A percentile compares a stretch with the other conserved stretches of the same genome.
These are phyloP conservation scores for Otus scops DNA, from an alignment of 2,797 vertebrate genomes.

Conservation along the genomic window DNA sequence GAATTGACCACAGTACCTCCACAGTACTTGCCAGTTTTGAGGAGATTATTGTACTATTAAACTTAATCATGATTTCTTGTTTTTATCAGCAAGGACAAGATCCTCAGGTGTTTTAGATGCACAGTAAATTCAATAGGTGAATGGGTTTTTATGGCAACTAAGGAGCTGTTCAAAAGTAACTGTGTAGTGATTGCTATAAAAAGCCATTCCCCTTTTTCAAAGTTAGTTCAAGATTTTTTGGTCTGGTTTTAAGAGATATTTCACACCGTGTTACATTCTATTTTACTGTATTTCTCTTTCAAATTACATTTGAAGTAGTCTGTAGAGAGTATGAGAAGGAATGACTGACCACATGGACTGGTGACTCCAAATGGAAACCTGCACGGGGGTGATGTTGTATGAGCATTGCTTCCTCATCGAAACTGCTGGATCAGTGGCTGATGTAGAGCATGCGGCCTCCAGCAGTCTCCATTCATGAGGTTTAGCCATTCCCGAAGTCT, in stretches of 20 bases:
- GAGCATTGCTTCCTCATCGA: neutral
- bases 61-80: neutral
- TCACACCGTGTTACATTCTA: accelerated
- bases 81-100: neutral
- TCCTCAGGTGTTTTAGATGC: neutral
- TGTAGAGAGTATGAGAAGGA: neutral
- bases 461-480: accelerated
- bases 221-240: neutral
- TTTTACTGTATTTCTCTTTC: neutral
- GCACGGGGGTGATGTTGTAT: neutral
- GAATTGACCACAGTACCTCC: neutral
- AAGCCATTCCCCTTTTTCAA: neutral
- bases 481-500: neutral
- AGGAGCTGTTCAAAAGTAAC: neutral
- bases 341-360: neutral
- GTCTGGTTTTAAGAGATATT: neutral
- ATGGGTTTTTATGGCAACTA: neutral
- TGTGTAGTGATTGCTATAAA: neutral
- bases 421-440: neutral
- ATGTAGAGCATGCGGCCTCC: accelerated
- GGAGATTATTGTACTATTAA: neutral
- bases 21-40: neutral
- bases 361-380: neutral
- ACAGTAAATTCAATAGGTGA: neutral
- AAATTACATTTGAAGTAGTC: neutral